Percentiles rank a stretch among this genome's conserved stretches.
Conservation (phyloP, 2,113 vertebrate genomes). For the Lagopus leucura region DNA sequence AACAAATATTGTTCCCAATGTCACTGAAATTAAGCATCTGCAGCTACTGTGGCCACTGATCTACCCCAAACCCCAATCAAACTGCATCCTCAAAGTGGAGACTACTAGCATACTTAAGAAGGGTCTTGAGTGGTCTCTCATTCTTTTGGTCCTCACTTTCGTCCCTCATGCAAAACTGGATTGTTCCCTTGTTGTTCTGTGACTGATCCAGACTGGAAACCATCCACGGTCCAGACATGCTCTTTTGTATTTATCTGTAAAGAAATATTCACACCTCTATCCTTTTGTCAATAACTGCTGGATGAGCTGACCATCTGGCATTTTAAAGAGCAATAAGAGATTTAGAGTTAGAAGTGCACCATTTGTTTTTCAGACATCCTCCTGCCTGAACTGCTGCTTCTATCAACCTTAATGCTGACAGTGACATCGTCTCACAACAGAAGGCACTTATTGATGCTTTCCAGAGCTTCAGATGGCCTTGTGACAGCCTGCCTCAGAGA, state of each 20-base stretch:
- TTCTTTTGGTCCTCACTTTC: neutral
- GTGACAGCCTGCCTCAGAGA: neutral
- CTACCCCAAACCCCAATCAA: neutral
- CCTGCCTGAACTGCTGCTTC: neutral
- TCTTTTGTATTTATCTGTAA: neutral
- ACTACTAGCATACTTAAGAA: neutral
- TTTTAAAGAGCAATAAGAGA: neutral
- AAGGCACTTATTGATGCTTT: neutral
- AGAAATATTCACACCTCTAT: neutral
- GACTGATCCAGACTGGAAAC: neutral
- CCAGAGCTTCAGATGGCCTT: neutral
- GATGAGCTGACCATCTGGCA: neutral
- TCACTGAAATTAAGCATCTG: neutral
- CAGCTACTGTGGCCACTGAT: neutral
- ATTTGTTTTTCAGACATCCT: neutral
- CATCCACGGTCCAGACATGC: neutral
- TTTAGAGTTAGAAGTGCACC: neutral
- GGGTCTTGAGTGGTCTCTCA: neutral
- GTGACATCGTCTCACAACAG: neutral
- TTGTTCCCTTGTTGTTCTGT: neutral
- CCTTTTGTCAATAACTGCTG: neutral
- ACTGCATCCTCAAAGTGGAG: neutral
- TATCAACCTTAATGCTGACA: neutral
- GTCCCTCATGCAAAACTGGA: fast-evolving
- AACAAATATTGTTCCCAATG: neutral